Percentiles rank a stretch among this genome's conserved stretches.
Conservation (phyloP, 1,140 invertebrate species). For the Carposina sasakii region DNA sequence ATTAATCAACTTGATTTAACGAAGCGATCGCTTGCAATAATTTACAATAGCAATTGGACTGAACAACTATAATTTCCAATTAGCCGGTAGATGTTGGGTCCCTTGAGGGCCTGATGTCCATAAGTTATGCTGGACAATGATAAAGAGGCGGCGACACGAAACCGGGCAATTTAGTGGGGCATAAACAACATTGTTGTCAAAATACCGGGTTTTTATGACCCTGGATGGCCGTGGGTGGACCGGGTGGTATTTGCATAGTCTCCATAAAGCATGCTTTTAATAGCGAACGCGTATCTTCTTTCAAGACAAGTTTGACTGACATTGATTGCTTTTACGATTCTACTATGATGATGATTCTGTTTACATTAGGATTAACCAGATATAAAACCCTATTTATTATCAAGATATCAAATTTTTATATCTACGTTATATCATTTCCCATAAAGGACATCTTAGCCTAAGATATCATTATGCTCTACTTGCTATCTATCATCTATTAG, state of each 20-base stretch:
- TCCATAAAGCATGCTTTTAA: slow-evolving; percentile 21
- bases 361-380: no score
- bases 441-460: no score
- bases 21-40: slow-evolving; percentile 32
- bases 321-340: slow-evolving; percentile 15
- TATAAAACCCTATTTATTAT: no score
- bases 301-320: not conserved
- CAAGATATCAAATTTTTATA: no score
- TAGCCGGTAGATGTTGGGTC: slow-evolving; percentile 30
- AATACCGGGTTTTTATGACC: slow-evolving; percentile 24
- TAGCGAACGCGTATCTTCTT: slow-evolving; percentile 17
- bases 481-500: no score
- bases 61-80: slow-evolving; percentile 46
- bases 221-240: slow-evolving; percentile 19
- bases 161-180: slow-evolving; percentile 26
- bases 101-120: slow-evolving; percentile 23
- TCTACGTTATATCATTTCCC: no score
- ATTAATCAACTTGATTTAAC: slow-evolving; percentile 51
- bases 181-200: slow-evolving; percentile 38
- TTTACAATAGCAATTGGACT: slow-evolving; percentile 31
- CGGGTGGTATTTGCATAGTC: slow-evolving; percentile 24
- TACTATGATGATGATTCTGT: no score
- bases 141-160: slow-evolving; percentile 23
- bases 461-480: no score
- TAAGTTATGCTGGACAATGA: slow-evolving; percentile 28